phyloP scores from a whole-genome alignment of 2,797 vertebrate species.

The Eremophila alpestris region DNA sequence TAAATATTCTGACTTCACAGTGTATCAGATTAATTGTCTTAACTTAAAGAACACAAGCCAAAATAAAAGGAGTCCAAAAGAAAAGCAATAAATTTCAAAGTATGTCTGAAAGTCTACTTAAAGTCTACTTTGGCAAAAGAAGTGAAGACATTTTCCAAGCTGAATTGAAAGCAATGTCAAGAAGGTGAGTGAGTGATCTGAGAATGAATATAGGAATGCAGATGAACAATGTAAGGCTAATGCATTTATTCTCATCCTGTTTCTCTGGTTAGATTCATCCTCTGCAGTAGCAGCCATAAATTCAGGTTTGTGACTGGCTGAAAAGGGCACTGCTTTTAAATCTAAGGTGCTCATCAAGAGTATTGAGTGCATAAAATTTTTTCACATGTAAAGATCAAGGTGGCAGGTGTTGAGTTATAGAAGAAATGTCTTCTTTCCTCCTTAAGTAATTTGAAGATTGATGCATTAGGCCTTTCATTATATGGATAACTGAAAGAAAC shows the following conservation, averaged over 20 bases:
- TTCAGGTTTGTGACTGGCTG: conserved; percentile 2
- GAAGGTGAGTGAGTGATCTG: not conserved
- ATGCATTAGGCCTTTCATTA: not conserved
- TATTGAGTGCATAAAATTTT: not conserved
- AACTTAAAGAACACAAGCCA: not conserved
- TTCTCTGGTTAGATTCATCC: not conserved
- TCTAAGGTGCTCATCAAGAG: not conserved
- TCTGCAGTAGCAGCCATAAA: conserved; percentile 3
- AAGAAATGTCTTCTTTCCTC: not conserved
- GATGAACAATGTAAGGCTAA: conserved; percentile 8
- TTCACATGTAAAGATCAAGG: not conserved
- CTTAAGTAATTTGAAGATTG: not conserved
- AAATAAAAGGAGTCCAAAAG: conserved; percentile 2
- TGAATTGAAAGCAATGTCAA: not conserved
- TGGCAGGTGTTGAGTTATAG: not conserved
- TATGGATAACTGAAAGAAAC: not conserved
- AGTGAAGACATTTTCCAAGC: not conserved
- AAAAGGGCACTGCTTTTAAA: conserved; percentile 31
- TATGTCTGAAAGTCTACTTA: not conserved
- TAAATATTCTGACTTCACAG: not conserved
- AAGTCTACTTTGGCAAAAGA: conserved; percentile 17
- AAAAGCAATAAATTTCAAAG: not conserved
- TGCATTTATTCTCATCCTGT: conserved; percentile 9
- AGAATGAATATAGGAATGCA: not conserved
- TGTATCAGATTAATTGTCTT: conserved; percentile 4